Evolutionary conservation across 2,888 invertebrate species (phyloP), one percentile per base, ranked within the genome.

Genomic region (Entomobrya multifasciata): DNA sequence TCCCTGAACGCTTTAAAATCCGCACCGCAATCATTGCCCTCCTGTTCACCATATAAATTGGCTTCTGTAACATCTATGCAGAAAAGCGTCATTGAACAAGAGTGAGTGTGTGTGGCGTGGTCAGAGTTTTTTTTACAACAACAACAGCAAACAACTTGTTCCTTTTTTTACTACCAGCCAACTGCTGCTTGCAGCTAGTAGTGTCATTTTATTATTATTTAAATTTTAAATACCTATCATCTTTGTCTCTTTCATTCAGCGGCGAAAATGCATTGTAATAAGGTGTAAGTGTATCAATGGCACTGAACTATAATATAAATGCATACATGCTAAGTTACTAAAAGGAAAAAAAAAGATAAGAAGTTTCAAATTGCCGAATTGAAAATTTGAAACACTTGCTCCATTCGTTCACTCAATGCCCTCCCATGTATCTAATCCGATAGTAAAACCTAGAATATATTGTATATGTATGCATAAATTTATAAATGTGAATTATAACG

Each of bases 31-130:
- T n/a, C n/a, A n/a, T 47, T 70, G 44, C 25, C 47, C 1, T 70
- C 47, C 13, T 22, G 3, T 70, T 70, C 25, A 13, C 44, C 47
- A 36, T 6, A 36, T 6, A 36, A 36, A 67, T n/a, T 30, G 27
- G 52, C 27, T 49, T 74, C 74, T 74, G 74, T 74, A 74, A 74
- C 44, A 41, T 65, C 10, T 41, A 65, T 11, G 13, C 13, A 65
- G 22, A 22, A 6, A 44, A 70, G 10, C 70, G 1, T 15, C 47
- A 70, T n/a, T 20, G 25, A 52, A 17, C 30, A 30, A 20, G 72
- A 70, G 25, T n/a, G 25, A 52, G 15, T 67, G 67, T 80, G 79
- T 79, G 80, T 80, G 80, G 80, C 80, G 80, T 80, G 80, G 80
- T 41, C 67, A 80, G 80, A 11, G 20, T 47, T 49, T 70, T 25